These are phyloP conservation scores for Oryzias sinensis DNA, from an alignment of 2,797 vertebrate genomes.

Conservation along the genomic window DNA sequence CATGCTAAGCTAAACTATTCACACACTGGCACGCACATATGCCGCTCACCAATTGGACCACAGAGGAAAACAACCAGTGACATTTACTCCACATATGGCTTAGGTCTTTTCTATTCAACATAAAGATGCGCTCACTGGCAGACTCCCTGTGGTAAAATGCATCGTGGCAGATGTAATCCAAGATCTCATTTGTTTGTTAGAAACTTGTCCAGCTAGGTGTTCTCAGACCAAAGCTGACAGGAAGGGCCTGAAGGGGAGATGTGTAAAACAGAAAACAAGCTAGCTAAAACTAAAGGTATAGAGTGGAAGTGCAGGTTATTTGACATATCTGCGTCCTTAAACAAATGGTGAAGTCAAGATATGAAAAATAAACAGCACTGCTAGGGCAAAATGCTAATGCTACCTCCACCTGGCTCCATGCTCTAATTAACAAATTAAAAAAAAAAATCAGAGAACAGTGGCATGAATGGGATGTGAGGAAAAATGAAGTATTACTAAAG, in stretches of 20 bases:
- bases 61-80: constrained; percentile 30
- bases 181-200: constrained; percentile 52
- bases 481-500: too few relatives aligned
- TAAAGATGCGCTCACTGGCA: constrained; percentile 23
- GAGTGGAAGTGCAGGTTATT: background rate
- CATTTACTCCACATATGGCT: constrained; percentile 40
- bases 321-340: too few relatives aligned
- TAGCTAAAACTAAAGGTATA: background rate
- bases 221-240: constrained; percentile 24
- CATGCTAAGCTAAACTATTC: constrained; percentile 12
- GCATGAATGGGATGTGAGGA: too few relatives aligned
- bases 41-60: constrained; percentile 2
- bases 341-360: too few relatives aligned
- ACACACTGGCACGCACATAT: constrained; percentile 1
- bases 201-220: constrained; percentile 46
- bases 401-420: too few relatives aligned
- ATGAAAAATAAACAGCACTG: too few relatives aligned
- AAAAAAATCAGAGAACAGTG: too few relatives aligned
- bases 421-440: too few relatives aligned
- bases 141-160: constrained; percentile 52
- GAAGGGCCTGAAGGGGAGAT: constrained; percentile 46
- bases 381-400: too few relatives aligned
- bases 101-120: constrained; percentile 36
- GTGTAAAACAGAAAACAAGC: constrained; percentile 4
- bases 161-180: constrained; percentile 59